A percentile compares a stretch with the other conserved stretches of the same genome.
These are phyloP conservation scores for honey bee (Apis mellifera) DNA, from an alignment of 1,140 invertebrate species.

Conservation along the genomic window Amel_HAv3.1 CM009936.2:16552501-16553000, in stretches of 20 bases:
- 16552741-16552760: no score
- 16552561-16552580: background rate
- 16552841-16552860: no score
- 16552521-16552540: background rate
- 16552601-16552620: background rate
- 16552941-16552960: no score
- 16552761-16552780: no score
- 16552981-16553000: no score
- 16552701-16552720: background rate
- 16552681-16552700: conserved; percentile 28
- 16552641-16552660: conserved; percentile 15
- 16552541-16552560: background rate
- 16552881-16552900: no score
- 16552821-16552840: no score
- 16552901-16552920: no score
- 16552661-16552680: background rate
- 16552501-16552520: background rate
- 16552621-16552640: conserved; percentile 8
- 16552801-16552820: background rate
- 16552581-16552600: conserved; percentile 1
- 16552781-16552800: background rate
- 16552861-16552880: no score
- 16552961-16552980: no score
- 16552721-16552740: no score
- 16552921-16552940: no score